Conservation (phyloP, 2,797 vertebrate genomes). For the Tokudaia tokunoshimensis region DNA sequence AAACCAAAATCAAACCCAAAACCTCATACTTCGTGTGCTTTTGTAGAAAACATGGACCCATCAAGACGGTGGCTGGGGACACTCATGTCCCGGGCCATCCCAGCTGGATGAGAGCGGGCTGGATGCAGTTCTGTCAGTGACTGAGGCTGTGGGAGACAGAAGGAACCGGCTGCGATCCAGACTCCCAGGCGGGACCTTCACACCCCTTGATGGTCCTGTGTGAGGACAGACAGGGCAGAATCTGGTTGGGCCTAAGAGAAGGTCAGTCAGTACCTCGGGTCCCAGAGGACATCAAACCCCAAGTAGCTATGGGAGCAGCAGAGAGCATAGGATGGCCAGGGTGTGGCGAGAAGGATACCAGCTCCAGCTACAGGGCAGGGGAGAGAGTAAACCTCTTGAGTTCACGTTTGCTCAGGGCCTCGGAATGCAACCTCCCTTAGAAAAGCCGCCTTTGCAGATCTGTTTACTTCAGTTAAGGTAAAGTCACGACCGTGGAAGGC, state of each 20-base stretch:
- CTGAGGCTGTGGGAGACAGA: neutral
- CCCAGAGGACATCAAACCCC: neutral
- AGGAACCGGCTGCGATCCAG: neutral
- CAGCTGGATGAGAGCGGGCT: neutral
- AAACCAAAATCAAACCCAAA: no score
- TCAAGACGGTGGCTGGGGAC: neutral
- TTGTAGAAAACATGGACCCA: neutral
- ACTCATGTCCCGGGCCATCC: neutral
- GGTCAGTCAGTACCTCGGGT: neutral
- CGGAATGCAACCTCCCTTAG: neutral
- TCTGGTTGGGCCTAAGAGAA: neutral
- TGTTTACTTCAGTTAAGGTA: neutral
- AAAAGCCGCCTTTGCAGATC: neutral
- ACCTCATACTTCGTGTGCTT: neutral
- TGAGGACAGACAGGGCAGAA: neutral
- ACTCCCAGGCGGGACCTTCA: rapidly evolving
- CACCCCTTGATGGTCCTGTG: rapidly evolving
- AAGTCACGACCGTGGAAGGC: rapidly evolving
- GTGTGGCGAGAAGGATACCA: neutral
- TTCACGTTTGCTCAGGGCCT: neutral
- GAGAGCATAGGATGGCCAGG: no score
- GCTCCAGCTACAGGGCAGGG: neutral
- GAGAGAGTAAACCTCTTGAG: neutral
- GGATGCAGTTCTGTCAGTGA: neutral
- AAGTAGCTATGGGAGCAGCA: neutral